Base-by-base conservation (phyloP, 2,888 invertebrate genomes). In the Bruchidius siliquastri region DNA sequence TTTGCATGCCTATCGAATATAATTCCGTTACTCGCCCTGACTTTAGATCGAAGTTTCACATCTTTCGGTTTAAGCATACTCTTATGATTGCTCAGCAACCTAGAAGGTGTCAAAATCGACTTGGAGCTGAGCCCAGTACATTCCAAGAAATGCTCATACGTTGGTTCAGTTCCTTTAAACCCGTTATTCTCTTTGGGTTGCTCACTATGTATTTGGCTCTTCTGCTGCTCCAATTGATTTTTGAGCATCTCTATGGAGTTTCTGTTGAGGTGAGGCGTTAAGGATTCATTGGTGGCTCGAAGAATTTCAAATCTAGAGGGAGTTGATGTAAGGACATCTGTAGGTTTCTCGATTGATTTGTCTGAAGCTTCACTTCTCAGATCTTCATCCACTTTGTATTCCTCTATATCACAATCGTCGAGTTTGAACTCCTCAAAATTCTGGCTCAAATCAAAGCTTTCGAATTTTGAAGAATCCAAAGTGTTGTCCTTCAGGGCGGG, bases 401-500 rank as follows among this genome's bases (percentile, higher is more conserved):
- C 86, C 73, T 86, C 86, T 69, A 90, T 89, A 84, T 93, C 92
- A 84, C 90, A 90, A 73, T 93, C 93, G 82, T 93, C 93, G 80
- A 94, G 88, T 83, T 92, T 93, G 84, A 94, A 94, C 83, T 94
- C 94, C 83, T 94, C 94, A 82, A 94, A 94, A 85, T 93, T 93
- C 84, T 93, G 92, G 76, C 92, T 90, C 81, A 93, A 88, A 83
- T 92, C 92, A 82, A 91, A 92, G 80, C 90, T 90, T 83, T 89
- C 89, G 77, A 81, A 81, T 89, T 81, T 80, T 75, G 77, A 77
- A 77, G 77, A 77, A 73, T 75, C 76, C 10, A 72, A 72, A 74
- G 77, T 72, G 21, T 77, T 76, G 49, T 79, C 76, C 67, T 74
- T 73, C 70, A 74, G 69, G 26, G 72, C 67, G 3, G 76, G 20